Conservation (phyloP, 1,140 invertebrate species). For the Drosophila yakuba region DNA sequence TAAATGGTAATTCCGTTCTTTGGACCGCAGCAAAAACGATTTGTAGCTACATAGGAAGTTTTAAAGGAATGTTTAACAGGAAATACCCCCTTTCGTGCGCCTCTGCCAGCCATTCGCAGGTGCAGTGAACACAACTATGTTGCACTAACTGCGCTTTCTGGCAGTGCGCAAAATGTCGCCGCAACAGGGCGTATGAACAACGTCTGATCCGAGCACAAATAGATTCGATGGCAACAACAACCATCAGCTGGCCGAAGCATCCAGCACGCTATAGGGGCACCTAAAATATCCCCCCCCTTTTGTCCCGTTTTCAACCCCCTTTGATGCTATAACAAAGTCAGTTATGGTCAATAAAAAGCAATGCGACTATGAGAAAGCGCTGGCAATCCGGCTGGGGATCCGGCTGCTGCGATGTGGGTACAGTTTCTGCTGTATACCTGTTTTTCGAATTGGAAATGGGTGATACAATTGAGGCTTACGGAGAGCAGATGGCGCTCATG, state of each 20-base stretch:
- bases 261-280: constrained; percentile 33
- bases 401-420: neutral
- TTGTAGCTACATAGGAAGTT: too few species aligned
- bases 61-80: too few species aligned
- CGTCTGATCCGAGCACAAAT: constrained; percentile 33
- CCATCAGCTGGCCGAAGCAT: constrained; percentile 45
- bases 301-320: neutral
- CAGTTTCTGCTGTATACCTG: neutral
- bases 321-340: constrained; percentile 71
- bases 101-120: constrained; percentile 34
- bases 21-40: too few species aligned
- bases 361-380: constrained; percentile 64
- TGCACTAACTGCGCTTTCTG: constrained; percentile 59
- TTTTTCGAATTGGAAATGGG: neutral
- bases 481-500: constrained; percentile 60
- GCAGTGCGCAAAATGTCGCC: constrained; percentile 68
- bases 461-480: constrained; percentile 5
- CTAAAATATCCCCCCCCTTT: constrained; percentile 22
- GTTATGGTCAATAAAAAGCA: constrained; percentile 83
- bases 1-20: too few species aligned
- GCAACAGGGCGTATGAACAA: constrained; percentile 74
- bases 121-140: constrained; percentile 69
- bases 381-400: constrained; percentile 13
- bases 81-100: neutral
- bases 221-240: constrained; percentile 33